Base-by-base conservation (phyloP, 2,888 invertebrate genomes). In the Campaea margaritaria region DNA sequence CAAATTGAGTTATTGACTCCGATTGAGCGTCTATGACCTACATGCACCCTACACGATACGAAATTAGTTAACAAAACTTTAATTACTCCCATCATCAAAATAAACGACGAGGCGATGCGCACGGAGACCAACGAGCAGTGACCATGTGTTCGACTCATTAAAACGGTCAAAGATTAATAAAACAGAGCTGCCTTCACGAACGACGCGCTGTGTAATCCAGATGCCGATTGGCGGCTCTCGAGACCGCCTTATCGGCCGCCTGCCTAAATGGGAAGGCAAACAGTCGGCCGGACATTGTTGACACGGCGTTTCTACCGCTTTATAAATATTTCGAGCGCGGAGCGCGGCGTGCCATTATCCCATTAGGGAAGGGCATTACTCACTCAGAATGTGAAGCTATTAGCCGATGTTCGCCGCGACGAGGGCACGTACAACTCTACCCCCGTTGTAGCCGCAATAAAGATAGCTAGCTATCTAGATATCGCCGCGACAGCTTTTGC, bases 291-390 rank as follows among this genome's bases (percentile, higher is more conserved):
- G 49, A 50, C 60, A 61, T 77, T 89, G 87, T 90, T 88, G 89
- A 89, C 89, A 86, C 78, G 81, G 73, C 81, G 81, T 83, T 88
- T 87, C 85, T 78, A 79, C 80, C 83, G 86, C 85, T 89, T 89
- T 88, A 88, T 86, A 90, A 87, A 89, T 90, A 89, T 91, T 89
- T 86, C 84, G 82, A 87, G 78, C 81, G 78, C 76, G 79, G 78
- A 79, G 78, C 77, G 78, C 77, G 79, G 78, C 77, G 79, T 81
- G 84, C 85, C 83, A 90, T 90, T 90, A 90, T 88, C 87, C 88
- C 87, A 90, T 91, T 91, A 89, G 81, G 86, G 83, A 80, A 87
- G 85, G 81, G 83, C 85, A 87, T 89, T 86, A 87, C 85, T 89
- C 86, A 86, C 83, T 81, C 82, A 85, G 83, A 87, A 87, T 85